Evolutionary conservation across 2,113 vertebrate genomes (phyloP), one percentile per base, ranked within the genome.

Genomic region (Petromus typicus): DNA sequence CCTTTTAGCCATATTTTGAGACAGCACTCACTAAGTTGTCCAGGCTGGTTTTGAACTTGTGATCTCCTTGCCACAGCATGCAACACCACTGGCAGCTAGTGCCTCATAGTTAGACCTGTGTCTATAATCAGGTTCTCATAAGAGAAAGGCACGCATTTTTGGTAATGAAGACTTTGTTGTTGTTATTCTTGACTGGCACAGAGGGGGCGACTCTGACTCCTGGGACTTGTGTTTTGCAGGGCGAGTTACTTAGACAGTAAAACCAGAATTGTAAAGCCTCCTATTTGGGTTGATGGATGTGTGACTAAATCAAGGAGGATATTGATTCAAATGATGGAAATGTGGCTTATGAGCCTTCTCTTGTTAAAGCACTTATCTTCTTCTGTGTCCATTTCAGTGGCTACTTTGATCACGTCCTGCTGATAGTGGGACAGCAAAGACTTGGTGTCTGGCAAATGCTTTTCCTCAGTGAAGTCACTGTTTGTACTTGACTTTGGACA

Each of bases 401-500:
- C 83, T 94, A 40, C 40, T 90, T 92, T 88, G 78, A 14, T 66
- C 32, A 71, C 9, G 37, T 59, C 14, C 64, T 45, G 51, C 40
- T 66, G 71, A 12, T 30, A 69, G 79, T 30, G 1, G 48, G 54
- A 43, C 87, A 80, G 63, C 69, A 59, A 51, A 88, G 75, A 73
- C 80, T 86, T 86, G 82, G 54, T 64, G 59, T 71, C 86, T 76
- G 89, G 51, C 22, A 94, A 92, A 92, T 37, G 51, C 51, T 94
- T 89, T 79, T 37, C 37, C 59, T 6, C 22, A 22, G 7, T 32
- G 12, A 30, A 85, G 34, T 92, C 23, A 73, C 54, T 81, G 23
- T 61, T 45, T 27, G n/a, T 25, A 43, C 23, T 30, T 61, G 37
- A 8, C 37, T 93, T 57, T 82, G 13, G 40, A 22, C 86, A 88